Evolutionary conservation across 2,888 invertebrate species (phyloP).

Genomic region (Drosophila trichaetosa): DNA sequence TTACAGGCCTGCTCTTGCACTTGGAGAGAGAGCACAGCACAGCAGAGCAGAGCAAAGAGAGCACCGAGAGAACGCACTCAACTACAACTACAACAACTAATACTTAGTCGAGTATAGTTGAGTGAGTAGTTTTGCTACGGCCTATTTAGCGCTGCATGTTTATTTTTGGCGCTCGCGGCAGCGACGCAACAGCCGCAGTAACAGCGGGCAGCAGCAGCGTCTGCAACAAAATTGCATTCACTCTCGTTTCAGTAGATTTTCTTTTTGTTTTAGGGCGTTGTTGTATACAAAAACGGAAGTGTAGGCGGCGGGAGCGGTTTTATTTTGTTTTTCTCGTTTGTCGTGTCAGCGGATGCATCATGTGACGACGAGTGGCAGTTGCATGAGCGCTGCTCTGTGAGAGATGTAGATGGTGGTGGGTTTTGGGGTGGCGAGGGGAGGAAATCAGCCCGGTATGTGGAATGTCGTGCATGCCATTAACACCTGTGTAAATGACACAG

Average conservation of each 20-base stretch:
- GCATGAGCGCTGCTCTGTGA: constrained; percentile 2
- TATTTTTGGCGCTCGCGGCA: constrained; percentile 68
- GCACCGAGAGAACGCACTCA: constrained; percentile 27
- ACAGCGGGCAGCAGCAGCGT: constrained; percentile 32
- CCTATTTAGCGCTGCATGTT: constrained; percentile 78
- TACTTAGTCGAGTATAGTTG: constrained; percentile 13
- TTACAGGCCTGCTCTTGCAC: constrained; percentile 75
- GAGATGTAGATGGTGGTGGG: neutral
- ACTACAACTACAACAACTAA: constrained; percentile 30
- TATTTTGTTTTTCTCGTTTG: constrained; percentile 21
- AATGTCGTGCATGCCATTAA: constrained; percentile 62
- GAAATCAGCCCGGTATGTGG: constrained; percentile 25
- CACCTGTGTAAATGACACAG: constrained; percentile 76
- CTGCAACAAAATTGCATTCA: constrained; percentile 68
- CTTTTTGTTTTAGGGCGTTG: constrained; percentile 73
- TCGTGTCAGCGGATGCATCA: constrained; percentile 75
- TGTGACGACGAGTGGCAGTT: constrained; percentile 64
- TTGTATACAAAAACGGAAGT: constrained; percentile 53
- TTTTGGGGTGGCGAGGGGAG: neutral
- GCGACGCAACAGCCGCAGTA: constrained; percentile 36
- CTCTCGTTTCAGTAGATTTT: constrained; percentile 65
- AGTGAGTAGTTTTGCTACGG: constrained; percentile 52
- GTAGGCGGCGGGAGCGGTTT: constrained; percentile 2
- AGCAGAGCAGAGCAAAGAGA: constrained; percentile 14
- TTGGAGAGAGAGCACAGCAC: constrained; percentile 51